A percentile compares a stretch with the other conserved stretches of the same genome.
Conservation (phyloP, 2,113 vertebrate species). For the Cacatua alba region DNA sequence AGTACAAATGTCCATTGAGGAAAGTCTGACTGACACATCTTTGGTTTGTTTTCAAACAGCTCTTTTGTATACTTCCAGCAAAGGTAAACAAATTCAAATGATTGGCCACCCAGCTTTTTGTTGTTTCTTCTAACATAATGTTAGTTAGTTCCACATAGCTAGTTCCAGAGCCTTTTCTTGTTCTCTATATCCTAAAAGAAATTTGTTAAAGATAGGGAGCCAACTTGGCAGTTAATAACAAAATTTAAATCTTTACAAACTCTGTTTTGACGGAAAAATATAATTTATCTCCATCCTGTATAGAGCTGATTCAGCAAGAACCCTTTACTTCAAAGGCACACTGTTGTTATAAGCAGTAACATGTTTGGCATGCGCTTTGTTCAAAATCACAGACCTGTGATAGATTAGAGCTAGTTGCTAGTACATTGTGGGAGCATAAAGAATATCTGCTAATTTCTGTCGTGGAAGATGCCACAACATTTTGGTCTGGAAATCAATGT, state of each 20-base stretch:
- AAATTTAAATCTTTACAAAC: background rate
- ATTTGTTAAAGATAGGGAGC: background rate
- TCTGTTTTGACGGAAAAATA: background rate
- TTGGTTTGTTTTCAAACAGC: conserved; percentile 96
- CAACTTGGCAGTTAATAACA: background rate
- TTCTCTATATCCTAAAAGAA: background rate
- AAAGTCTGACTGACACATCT: conserved; percentile 90
- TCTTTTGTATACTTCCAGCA: conserved; percentile 95
- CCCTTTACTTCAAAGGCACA: background rate
- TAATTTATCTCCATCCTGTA: background rate
- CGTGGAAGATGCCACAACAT: background rate
- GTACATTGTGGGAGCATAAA: background rate
- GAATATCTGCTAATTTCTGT: background rate
- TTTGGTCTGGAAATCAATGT: background rate
- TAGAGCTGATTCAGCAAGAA: background rate
- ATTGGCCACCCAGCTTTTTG: background rate
- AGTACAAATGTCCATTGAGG: conserved; percentile 97
- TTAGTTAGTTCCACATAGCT: background rate
- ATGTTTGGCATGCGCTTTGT: background rate
- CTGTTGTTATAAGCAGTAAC: background rate
- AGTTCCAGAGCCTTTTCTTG: background rate
- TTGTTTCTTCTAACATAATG: background rate
- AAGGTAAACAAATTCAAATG: conserved; percentile 79
- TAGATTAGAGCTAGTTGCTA: background rate
- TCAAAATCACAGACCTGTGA: background rate